These are phyloP conservation scores for Lasioglossum oenotherae DNA, from an alignment of 2,888 invertebrate species.

Conservation along the genomic window DNA sequence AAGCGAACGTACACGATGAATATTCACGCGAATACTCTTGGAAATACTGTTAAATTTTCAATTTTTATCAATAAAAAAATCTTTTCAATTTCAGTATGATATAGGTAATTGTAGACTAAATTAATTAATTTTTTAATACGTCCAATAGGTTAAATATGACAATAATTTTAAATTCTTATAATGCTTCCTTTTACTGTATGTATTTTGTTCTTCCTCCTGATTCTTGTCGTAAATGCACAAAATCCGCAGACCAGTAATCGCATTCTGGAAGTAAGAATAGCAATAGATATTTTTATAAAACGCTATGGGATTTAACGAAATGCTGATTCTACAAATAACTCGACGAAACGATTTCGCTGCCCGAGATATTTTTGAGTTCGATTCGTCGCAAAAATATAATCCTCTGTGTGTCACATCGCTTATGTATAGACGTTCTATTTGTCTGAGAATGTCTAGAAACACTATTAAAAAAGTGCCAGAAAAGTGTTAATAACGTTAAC, in stretches of 20 bases:
- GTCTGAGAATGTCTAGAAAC: background rate
- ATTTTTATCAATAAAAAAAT: background rate
- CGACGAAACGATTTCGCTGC: conserved; percentile 18
- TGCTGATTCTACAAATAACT: conserved; percentile 43
- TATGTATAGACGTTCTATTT: background rate
- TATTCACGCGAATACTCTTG: background rate
- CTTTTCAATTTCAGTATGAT: background rate
- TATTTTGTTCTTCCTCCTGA: too few species aligned
- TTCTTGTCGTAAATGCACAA: too few species aligned
- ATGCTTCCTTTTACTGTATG: background rate
- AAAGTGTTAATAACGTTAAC: background rate
- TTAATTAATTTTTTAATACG: background rate
- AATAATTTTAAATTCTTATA: background rate
- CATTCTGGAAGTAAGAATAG: background rate
- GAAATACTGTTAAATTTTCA: background rate
- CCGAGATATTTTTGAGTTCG: conserved; percentile 43
- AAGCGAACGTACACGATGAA: background rate
- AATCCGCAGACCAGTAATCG: too few species aligned
- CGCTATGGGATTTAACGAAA: background rate
- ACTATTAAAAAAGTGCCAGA: background rate
- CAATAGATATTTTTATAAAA: conserved; percentile 2
- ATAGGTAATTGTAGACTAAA: background rate
- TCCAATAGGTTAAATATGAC: background rate
- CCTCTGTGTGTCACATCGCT: background rate
- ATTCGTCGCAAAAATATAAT: background rate